Evolutionary conservation across 2,888 invertebrate species (phyloP), one percentile per base, ranked within the genome.

Genomic region (Rutpela maculata): DNA sequence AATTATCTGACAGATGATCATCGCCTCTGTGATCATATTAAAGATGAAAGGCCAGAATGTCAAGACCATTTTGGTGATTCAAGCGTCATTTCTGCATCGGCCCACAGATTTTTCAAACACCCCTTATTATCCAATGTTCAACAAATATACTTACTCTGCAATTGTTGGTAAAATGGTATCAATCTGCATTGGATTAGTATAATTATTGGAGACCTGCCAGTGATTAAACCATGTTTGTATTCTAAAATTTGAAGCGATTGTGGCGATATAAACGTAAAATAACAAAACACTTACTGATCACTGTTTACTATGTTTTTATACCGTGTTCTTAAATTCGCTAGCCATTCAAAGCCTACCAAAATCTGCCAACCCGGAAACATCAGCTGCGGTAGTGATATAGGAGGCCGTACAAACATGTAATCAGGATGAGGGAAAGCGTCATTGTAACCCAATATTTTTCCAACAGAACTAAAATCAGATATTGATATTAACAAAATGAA

Each of bases 181-280:
- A 5, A 94, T 89, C 83, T 93, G 93, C 92, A 93, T 92, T 5
- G 94, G 93, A 84, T 93, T 93, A 0, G 93, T 93, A 84, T 92
- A 93, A 79, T 91, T 91, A 77, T 92, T 92, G 57, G 91, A 90
- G n/a, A 94, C 88, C 88, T 95, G 94, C 94, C 94, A 95, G 0
- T 92, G 91, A 86, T 94, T 95, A 88, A 95, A 88, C 94, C 94
- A 95, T 0, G 94, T 93, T 50, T 91, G 89, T 67, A 94, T 91
- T 83, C 95, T 95, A 86, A 26, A 88, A 89, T 59, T 31, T 70
- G 74, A n/a, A n/a, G 75, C 31, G 12, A 50, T 50, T 50, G 12
- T 60, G 71, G 59, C 57, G 66, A 55, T 50, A 70, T 69, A 60
- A 26, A 19, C 68, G 2, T 19, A 68, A 22, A 38, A 26, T 62